These are phyloP conservation scores for Sinohyriopsis cumingii DNA, from an alignment of 2,888 invertebrate species.

Conservation along the genomic window DNA sequence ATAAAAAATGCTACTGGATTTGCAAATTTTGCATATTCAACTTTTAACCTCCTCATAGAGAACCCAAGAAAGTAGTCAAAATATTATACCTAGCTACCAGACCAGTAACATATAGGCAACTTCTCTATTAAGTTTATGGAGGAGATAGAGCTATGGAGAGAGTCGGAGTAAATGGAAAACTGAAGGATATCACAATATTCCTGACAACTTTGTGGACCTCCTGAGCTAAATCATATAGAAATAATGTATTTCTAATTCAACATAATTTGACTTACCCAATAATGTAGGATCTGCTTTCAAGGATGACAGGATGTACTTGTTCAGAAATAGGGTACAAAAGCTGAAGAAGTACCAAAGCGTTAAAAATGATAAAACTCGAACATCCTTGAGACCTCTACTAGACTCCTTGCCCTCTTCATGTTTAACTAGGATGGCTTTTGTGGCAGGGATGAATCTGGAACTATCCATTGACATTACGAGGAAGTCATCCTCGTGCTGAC, in stretches of 20 bases:
- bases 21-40: too few relatives aligned
- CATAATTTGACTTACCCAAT: slow-evolving; percentile 75
- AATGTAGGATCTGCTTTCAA: slow-evolving; percentile 82
- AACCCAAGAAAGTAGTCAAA: too few relatives aligned
- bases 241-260: background rate
- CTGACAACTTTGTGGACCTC: too few relatives aligned
- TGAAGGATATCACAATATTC: too few relatives aligned
- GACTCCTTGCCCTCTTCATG: background rate
- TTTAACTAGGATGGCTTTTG: slow-evolving; percentile 29
- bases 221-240: background rate
- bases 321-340: slow-evolving; percentile 82
- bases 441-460: slow-evolving; percentile 32
- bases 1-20: too few relatives aligned
- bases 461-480: slow-evolving; percentile 31
- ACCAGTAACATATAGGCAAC: too few relatives aligned
- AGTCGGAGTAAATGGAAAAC: too few relatives aligned
- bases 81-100: too few relatives aligned
- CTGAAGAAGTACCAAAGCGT: slow-evolving; percentile 83
- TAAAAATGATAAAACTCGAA: slow-evolving; percentile 43
- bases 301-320: slow-evolving; percentile 82
- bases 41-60: too few relatives aligned
- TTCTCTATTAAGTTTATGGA: too few relatives aligned
- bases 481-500: too few relatives aligned
- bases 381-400: slow-evolving; percentile 32
- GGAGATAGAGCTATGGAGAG: too few relatives aligned